A percentile compares a stretch with the other conserved stretches of the same genome.
phyloP scores from a whole-genome alignment of 2,888 invertebrate species.

The Cephus spinipes region DNA sequence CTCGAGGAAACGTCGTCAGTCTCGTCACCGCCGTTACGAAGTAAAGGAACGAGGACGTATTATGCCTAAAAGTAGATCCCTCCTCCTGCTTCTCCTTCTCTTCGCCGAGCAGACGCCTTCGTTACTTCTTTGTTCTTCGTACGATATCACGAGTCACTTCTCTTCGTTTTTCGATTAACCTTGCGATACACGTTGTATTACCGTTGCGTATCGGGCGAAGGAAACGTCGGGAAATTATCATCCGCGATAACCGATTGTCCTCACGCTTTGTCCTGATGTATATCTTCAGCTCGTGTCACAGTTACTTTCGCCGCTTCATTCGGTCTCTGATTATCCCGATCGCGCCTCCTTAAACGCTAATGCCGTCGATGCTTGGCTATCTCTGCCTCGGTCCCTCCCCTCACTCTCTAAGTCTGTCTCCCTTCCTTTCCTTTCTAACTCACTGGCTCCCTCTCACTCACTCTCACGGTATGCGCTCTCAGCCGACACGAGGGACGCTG shows the following conservation, averaged over 20 bases:
- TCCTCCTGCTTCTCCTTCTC: not conserved
- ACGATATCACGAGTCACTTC: too few relatives aligned
- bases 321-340: not conserved
- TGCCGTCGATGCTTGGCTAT: not conserved
- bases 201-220: not conserved
- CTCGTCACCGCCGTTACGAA: constrained; percentile 15
- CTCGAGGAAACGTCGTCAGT: constrained; percentile 40
- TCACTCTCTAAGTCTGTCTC: not conserved
- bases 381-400: not conserved
- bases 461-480: not conserved
- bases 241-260: not conserved
- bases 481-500: not conserved
- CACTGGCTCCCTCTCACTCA: not conserved
- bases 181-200: not conserved
- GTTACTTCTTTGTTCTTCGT: not conserved
- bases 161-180: not conserved
- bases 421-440: not conserved
- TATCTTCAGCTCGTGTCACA: not conserved
- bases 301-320: not conserved
- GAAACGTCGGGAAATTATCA: not conserved
- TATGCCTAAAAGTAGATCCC: not conserved
- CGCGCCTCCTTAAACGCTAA: not conserved
- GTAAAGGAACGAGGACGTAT: not conserved
- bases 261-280: not conserved
- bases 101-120: not conserved